A percentile compares a stretch with the other conserved stretches of the same genome.
Conservation (phyloP, 2,113 vertebrate genomes). For the Marcusenius ussheri region DNA sequence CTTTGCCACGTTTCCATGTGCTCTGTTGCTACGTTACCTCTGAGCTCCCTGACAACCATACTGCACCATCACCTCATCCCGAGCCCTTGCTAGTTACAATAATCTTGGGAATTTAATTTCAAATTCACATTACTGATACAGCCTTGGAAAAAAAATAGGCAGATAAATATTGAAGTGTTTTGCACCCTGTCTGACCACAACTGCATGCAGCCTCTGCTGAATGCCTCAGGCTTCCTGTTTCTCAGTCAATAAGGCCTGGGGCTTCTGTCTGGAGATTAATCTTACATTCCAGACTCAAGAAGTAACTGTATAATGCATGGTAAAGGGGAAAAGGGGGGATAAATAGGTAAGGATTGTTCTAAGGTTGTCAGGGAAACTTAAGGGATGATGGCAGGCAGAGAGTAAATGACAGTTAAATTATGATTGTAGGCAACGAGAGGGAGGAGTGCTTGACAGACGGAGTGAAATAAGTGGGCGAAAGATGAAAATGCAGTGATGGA, state of each 20-base stretch:
- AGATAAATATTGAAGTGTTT: neutral
- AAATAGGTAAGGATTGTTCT: neutral
- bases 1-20: neutral
- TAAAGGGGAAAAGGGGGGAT: neutral
- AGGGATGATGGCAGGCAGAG: neutral
- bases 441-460: neutral
- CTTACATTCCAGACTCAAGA: neutral
- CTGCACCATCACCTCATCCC: neutral
- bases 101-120: conserved; percentile 3
- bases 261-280: neutral
- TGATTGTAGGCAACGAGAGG: neutral
- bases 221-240: neutral
- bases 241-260: neutral
- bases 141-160: conserved; percentile 17
- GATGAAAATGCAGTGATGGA: neutral
- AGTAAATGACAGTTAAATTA: neutral
- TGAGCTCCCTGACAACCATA: neutral
- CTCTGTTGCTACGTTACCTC: neutral
- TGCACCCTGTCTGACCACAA: neutral
- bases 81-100: neutral
- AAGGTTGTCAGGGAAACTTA: neutral
- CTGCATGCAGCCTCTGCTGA: neutral
- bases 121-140: neutral
- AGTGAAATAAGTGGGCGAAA: neutral
- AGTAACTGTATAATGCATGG: conserved; percentile 7